Base-by-base conservation (phyloP, 2,888 invertebrate genomes). In the Boloria selene region DNA sequence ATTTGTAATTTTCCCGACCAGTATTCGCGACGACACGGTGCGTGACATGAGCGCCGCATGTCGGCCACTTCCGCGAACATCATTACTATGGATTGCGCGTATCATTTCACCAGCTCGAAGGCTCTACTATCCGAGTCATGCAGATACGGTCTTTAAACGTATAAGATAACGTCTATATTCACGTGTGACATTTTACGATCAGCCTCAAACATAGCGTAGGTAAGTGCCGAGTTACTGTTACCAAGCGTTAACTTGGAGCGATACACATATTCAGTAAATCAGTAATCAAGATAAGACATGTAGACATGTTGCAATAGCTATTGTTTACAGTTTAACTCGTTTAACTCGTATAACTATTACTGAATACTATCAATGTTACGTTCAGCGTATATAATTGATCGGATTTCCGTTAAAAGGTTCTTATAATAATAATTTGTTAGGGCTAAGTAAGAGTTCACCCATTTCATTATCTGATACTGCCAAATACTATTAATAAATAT, bases 11-110 rank as follows among this genome's bases (percentile, higher is more conserved):
- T 53, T 68, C 22, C 55, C 58, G 54, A 61, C 55, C 61, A 53
- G 54, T 65, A 54, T 67, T 67, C 64, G 66, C 67, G 53, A 56
- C 58, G 56, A 64, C 69, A 54, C 61, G 67, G 64, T 74, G 75
- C 75, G 76, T 76, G 77, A 74, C 77, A 74, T 65, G 72, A 74
- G 71, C 71, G 64, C 72, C 65, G 66, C 71, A 72, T 70, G 76
- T 69, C 75, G 74, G 69, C 76, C 74, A 81, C 85, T 87, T 87
- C 87, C 87, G 84, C 77, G 77, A 80, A 80, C 81, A 79, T 75
- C 80, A 80, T 82, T 81, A 80, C 77, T 81, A 82, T 82, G 81
- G 74, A 78, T 79, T 77, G 78, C 76, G 80, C 79, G 79, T 79
- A 76, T 74, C 77, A 75, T 74, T 79, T 80, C 78, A 74, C 73